Percentiles rank a stretch among this genome's conserved stretches.
Conservation (phyloP, 23 tunicate genomes). For the Ascidia mentula region DNA sequence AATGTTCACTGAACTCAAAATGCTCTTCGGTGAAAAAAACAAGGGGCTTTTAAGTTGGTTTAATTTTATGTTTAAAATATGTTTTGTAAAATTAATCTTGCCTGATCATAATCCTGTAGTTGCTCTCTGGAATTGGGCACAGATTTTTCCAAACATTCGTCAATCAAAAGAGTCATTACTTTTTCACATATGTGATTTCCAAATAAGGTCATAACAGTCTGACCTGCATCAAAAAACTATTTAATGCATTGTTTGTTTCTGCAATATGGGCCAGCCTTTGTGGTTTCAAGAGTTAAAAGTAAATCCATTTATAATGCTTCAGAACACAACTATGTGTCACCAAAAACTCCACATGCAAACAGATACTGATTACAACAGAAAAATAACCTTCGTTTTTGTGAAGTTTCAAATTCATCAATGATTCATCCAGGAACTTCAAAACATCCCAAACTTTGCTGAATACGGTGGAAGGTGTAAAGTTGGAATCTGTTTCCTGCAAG, state of each 20-base stretch:
- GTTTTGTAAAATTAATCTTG: neutral
- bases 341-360: too few species aligned
- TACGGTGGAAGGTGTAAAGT: constrained; percentile 8
- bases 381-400: neutral
- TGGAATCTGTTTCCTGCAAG: too few species aligned
- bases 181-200: constrained; percentile 10
- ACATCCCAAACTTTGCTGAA: constrained; percentile 16
- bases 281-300: neutral
- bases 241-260: too few species aligned
- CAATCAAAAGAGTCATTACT: constrained; percentile 10
- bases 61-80: too few species aligned
- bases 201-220: constrained; percentile 10
- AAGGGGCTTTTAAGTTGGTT: too few species aligned
- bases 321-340: neutral
- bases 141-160: constrained; percentile 30
- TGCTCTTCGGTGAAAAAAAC: too few species aligned
- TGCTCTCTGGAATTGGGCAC: constrained; percentile 34
- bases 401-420: constrained; percentile 9
- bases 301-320: neutral
- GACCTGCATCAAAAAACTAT: neutral
- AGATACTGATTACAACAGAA: neutral
- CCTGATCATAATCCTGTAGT: constrained; percentile 20
- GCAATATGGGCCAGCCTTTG: neutral
- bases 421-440: constrained; percentile 21
- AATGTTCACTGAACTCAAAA: too few species aligned